Evolutionary conservation across 2,888 invertebrate genomes (phyloP).

Genomic region (Melanophora roralis): DNA sequence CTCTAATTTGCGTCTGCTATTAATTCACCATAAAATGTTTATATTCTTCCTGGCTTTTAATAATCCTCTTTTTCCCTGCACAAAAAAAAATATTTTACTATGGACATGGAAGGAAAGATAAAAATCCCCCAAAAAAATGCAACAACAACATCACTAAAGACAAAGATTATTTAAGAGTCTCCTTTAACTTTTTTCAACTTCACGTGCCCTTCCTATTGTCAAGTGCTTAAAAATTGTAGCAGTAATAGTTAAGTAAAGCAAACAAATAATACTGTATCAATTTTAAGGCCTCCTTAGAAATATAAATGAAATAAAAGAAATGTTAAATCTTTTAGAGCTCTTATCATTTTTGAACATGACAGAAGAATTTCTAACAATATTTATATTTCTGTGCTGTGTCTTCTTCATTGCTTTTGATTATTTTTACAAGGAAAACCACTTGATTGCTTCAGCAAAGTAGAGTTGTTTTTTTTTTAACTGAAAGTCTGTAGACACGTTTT

Average conservation of each 20-base stretch:
- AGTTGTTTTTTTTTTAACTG: background rate
- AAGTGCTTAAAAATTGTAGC: background rate
- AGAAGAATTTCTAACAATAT: slow-evolving; percentile 7
- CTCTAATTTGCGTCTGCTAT: slow-evolving; percentile 19
- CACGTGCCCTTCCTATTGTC: background rate
- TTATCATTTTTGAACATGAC: slow-evolving; percentile 41
- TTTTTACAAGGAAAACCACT: background rate
- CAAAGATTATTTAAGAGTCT: background rate
- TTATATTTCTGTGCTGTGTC: background rate
- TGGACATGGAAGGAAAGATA: background rate
- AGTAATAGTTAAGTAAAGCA: background rate
- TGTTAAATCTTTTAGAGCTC: slow-evolving; percentile 5
- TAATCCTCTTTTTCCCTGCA: no score
- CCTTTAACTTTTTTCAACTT: slow-evolving; percentile 9
- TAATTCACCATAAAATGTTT: slow-evolving; percentile 23
- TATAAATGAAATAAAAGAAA: background rate
- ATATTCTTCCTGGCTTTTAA: background rate
- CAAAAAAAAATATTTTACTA: background rate
- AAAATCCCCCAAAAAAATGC: background rate
- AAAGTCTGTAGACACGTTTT: slow-evolving; percentile 31
- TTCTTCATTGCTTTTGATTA: background rate
- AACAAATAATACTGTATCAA: slow-evolving; percentile 29
- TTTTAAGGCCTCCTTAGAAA: slow-evolving; percentile 38
- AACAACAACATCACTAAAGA: background rate
- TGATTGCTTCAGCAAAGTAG: background rate